Conservation (phyloP, 2,797 vertebrate species). For the Gephyroberyx darwinii region DNA sequence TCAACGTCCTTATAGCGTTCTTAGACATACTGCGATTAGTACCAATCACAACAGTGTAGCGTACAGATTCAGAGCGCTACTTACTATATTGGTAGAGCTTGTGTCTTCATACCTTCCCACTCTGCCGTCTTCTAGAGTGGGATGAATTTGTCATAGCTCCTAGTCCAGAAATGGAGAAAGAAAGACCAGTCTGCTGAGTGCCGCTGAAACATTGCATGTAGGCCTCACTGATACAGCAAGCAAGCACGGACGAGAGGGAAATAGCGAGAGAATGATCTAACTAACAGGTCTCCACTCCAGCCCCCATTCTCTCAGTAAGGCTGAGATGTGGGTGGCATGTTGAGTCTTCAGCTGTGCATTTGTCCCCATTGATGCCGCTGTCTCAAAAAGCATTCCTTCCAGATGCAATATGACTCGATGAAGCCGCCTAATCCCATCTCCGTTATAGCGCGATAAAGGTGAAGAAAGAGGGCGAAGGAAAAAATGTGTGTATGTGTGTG, state of each 20-base stretch:
- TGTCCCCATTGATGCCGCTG: conserved; percentile 29
- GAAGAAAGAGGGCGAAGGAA: conserved; percentile 67
- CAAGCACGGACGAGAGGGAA: conserved; percentile 30
- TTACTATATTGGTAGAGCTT: conserved; percentile 25
- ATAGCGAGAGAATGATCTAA: conserved; percentile 30
- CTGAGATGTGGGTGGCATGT: conserved; percentile 55
- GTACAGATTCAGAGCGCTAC: conserved; percentile 40
- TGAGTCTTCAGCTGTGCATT: conserved; percentile 43
- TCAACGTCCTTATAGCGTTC: conserved; percentile 48
- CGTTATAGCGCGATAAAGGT: conserved; percentile 71
- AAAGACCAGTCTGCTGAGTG: conserved; percentile 16
- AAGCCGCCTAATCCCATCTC: conserved; percentile 70
- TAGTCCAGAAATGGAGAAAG: conserved; percentile 33
- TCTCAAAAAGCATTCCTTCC: conserved; percentile 56
- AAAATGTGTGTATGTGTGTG: conserved; percentile 59
- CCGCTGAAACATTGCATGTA: conserved; percentile 29
- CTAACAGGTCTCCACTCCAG: conserved; percentile 71
- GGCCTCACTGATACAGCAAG: conserved; percentile 52
- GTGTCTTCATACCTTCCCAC: conserved; percentile 39
- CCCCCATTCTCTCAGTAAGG: conserved; percentile 48
- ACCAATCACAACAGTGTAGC: conserved; percentile 28
- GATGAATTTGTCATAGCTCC: conserved; percentile 17
- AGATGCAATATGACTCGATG: conserved; percentile 50
- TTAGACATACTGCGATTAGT: conserved; percentile 32
- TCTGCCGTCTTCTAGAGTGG: conserved; percentile 9